Percentiles rank a stretch among this genome's conserved stretches.
Conservation (phyloP, 2,113 vertebrate species). For the Galemys pyrenaicus region DNA sequence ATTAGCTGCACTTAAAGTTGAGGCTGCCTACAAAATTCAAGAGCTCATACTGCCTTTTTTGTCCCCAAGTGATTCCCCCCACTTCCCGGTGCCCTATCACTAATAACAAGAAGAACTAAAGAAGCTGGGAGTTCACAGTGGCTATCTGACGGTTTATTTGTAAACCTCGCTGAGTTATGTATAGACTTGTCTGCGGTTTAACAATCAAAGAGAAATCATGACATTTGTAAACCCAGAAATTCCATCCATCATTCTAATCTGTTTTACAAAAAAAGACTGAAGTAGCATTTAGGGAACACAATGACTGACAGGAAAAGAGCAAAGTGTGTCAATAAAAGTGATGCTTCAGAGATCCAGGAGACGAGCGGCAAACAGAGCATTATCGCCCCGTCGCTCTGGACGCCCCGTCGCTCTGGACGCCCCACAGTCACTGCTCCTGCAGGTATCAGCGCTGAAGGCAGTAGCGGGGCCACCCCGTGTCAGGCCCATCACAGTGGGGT, state of each 20-base stretch:
- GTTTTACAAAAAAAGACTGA: slow-evolving; percentile 50
- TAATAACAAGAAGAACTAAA: background rate
- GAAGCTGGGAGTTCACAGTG: background rate
- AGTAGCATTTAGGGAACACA: slow-evolving; percentile 44
- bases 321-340: slow-evolving; percentile 54
- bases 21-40: background rate
- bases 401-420: too few relatives aligned
- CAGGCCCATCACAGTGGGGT: too few relatives aligned
- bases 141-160: background rate
- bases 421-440: too few relatives aligned
- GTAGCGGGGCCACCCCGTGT: background rate
- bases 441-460: too few relatives aligned
- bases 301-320: slow-evolving; percentile 56
- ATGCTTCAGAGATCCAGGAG: slow-evolving; percentile 55
- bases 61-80: background rate
- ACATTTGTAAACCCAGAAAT: slow-evolving; percentile 39
- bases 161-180: background rate
- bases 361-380: slow-evolving; percentile 14
- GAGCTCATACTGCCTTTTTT: background rate
- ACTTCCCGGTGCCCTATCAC: background rate
- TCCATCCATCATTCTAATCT: slow-evolving; percentile 48
- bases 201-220: slow-evolving; percentile 48
- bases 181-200: slow-evolving; percentile 17
- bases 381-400: background rate
- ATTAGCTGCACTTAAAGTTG: background rate